Evolutionary conservation across 2,888 invertebrate species (phyloP), one percentile per base, ranked within the genome.

Genomic region (Leptogaster cylindrica): DNA sequence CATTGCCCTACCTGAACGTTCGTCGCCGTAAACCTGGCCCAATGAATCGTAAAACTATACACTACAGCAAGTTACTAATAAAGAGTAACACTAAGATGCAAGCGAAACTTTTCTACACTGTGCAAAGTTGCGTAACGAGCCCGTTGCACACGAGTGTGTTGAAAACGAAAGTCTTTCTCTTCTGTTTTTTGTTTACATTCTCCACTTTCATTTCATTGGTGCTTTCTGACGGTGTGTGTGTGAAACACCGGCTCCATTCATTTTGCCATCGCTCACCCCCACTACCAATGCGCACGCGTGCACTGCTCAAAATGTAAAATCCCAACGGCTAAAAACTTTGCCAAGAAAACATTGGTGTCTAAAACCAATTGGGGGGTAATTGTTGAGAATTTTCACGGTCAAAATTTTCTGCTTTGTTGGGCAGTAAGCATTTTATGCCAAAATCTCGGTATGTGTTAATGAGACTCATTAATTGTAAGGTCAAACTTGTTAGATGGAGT

Each of bases 141-240:
- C 55, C 12, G 36, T 2, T n/a, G n/a, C n/a, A n/a, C n/a, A 55
- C 55, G 36, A 55, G 3, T 55, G 55, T 28, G 39, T 55, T 36
- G 55, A 55, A 55, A 55, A 55, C 31, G 55, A 55, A 55, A 55
- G 55, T 55, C 55, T 55, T 55, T 55, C 55, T 55, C 55, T 55
- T 55, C 36, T 23, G 12, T 55, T 55, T 55, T 55, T 55, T 55
- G 55, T 55, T 55, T 55, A 55, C 39, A 36, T 55, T 39, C 23
- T 20, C 7, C 10, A 55, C 55, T 55, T 55, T 55, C 55, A 18
- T 55, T 55, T 55, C n/a, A 14, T 33, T 18, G 18, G 8, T 20
- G 12, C n/a, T n/a, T n/a, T 46, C 44, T 31, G 16, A 20, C 44
- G 20, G 46, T 20, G 7, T 18, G n/a, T n/a, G n/a, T n/a, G n/a